These are phyloP conservation scores for Pipra filicauda DNA, from an alignment of 2,113 vertebrate genomes.

Conservation along the genomic window DNA sequence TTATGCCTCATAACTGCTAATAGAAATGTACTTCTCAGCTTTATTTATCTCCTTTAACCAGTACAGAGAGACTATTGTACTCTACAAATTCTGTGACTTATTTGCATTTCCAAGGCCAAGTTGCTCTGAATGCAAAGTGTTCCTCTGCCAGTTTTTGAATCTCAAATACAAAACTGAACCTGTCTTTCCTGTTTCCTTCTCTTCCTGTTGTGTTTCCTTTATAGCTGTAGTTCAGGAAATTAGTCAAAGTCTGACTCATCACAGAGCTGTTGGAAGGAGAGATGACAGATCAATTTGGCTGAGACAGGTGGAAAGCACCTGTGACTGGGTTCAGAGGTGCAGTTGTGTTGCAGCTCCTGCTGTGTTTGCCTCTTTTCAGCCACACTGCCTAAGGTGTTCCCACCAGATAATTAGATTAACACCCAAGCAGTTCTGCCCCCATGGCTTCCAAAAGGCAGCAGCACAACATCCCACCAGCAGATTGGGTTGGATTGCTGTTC, in stretches of 20 bases:
- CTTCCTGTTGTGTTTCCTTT: neutral
- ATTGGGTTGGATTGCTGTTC: neutral
- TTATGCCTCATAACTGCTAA: neutral
- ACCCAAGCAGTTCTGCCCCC: neutral
- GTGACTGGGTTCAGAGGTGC: neutral
- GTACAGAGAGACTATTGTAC: neutral
- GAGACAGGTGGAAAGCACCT: neutral
- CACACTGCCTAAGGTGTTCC: conserved; percentile 21
- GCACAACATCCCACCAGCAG: neutral
- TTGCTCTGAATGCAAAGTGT: neutral
- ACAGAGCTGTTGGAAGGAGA: neutral
- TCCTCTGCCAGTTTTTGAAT: neutral
- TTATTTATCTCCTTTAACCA: neutral
- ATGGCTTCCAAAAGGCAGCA: conserved; percentile 2
- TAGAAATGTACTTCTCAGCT: neutral
- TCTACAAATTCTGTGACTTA: neutral
- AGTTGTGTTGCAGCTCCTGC: neutral
- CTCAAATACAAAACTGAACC: neutral
- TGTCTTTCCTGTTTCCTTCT: neutral
- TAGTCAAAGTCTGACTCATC: neutral
- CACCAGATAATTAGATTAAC: conserved; percentile 48
- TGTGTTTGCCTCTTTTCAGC: conserved; percentile 22
- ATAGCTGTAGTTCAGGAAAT: neutral
- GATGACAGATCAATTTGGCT: neutral
- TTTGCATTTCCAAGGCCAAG: neutral